These are phyloP conservation scores for Anastrepha obliqua DNA, from an alignment of 1,140 invertebrate genomes.

Conservation along the genomic window DNA sequence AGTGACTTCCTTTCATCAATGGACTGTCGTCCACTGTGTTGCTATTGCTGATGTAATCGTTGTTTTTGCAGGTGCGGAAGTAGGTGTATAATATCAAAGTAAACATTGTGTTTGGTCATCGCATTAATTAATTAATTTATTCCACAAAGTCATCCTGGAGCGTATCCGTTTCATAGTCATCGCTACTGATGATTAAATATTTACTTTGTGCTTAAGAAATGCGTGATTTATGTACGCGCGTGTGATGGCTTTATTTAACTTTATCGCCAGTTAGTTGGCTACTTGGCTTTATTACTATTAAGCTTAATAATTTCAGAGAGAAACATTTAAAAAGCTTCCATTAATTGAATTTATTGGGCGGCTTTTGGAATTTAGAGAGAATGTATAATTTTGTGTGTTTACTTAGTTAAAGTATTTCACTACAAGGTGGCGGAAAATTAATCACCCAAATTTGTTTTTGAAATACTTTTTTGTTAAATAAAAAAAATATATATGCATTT, in stretches of 20 bases:
- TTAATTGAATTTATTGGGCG: not conserved
- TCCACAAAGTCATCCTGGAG: not conserved
- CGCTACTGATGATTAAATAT: not conserved
- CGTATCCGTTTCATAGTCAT: too few species aligned
- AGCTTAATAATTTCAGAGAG: not conserved
- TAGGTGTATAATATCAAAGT: not conserved
- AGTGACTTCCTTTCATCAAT: not conserved
- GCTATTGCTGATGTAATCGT: not conserved
- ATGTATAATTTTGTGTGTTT: too few species aligned
- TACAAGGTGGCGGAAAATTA: too few species aligned
- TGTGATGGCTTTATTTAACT: not conserved
- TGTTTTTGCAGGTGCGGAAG: not conserved
- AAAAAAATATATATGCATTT: too few species aligned
- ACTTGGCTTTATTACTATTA: not conserved
- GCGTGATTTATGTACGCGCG: not conserved
- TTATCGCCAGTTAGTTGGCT: not conserved
- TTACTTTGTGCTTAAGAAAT: not conserved
- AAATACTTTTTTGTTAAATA: too few species aligned
- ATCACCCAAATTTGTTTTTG: too few species aligned
- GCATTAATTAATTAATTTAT: slow-evolving; percentile 20
- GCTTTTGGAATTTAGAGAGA: not conserved
- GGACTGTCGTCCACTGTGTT: not conserved
- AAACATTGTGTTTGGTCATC: not conserved
- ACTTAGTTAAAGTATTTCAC: too few species aligned
- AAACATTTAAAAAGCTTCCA: not conserved